A percentile compares a stretch with the other conserved stretches of the same genome.
Conservation (phyloP, 2,888 invertebrate species). For the Tenodera sinensis region DNA sequence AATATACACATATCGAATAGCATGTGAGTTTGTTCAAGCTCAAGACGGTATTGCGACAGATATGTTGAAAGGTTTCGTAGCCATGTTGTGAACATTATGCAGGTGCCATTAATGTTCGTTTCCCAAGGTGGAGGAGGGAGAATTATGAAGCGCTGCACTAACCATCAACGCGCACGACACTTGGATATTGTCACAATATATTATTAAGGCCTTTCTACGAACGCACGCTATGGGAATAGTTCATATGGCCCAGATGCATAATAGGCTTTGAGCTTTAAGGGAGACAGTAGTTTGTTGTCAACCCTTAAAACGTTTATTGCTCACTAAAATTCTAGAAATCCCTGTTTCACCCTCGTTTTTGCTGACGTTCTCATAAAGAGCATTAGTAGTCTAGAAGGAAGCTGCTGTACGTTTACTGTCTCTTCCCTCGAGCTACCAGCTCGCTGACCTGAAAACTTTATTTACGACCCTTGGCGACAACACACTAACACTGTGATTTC, state of each 20-base stretch:
- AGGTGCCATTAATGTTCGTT: neutral
- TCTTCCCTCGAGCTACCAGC: neutral
- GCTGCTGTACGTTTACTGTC: neutral
- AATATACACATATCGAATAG: too few relatives aligned
- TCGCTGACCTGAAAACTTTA: neutral
- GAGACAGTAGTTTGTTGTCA: neutral
- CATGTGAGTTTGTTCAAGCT: too few relatives aligned
- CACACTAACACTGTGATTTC: neutral
- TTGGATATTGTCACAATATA: neutral
- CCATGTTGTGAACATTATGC: neutral
- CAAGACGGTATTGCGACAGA: too few relatives aligned
- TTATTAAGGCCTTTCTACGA: neutral
- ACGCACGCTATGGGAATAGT: neutral
- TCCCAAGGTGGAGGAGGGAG: neutral
- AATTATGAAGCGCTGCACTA: neutral
- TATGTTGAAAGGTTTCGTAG: too few relatives aligned
- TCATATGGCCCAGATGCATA: neutral
- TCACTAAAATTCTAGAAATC: neutral
- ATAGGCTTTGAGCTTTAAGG: neutral
- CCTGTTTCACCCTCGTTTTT: neutral
- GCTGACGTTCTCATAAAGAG: neutral
- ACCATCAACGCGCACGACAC: neutral
- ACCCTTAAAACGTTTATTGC: neutral
- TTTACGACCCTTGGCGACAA: neutral
- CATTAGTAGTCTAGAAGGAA: neutral